Base-by-base conservation (phyloP, 2,797 vertebrate species). In the Pelobates cultripes region DNA sequence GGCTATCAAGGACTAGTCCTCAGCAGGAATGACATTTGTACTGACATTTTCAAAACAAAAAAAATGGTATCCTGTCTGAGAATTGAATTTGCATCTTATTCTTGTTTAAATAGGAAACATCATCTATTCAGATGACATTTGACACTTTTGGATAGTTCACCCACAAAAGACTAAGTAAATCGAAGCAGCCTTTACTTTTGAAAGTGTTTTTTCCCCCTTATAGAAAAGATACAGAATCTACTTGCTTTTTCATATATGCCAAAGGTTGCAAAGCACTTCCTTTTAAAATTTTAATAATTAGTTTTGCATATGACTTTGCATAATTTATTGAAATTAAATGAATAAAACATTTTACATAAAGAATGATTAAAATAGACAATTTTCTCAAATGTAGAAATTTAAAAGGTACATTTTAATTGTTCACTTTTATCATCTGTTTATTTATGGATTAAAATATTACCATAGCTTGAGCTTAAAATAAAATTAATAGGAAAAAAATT, bases 21-120 rank as follows among this genome's bases (percentile, higher is more conserved):
- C 82, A 84, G 82, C 72, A 79, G 81, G 77, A 60, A 75, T 83
- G 81, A 84, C 82, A 84, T 84, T 84, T 84, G 77, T 71, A 75
- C 77, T 84, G 82, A 84, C 82, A 84, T 84, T 84, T 84, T 43
- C 60, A 79, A 83, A 84, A 84, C 57, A 63, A 75, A 79, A 71
- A 79, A 71, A 75, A 74, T 67, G 73, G 61, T 75, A 5, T 74
- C 72, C 72, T 64, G 77, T 12, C 44, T 66, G 77, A 75, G 72
- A 84, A 70, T 14, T 57, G 73, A 75, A 84, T 84, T 84, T 75
- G 47, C 77, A 84, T 84, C 72, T 79, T 74, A 71, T 79, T 78
- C 77, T 79, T 75, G 77, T 75, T 79, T 79, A 84, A 84, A 84
- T 79, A 55, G 67, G 67, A 84, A 71, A 84, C 77, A 79, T 79